These are phyloP conservation scores for Hyles euphorbiae DNA, from an alignment of 1,140 invertebrate genomes.

Conservation along the genomic window DNA sequence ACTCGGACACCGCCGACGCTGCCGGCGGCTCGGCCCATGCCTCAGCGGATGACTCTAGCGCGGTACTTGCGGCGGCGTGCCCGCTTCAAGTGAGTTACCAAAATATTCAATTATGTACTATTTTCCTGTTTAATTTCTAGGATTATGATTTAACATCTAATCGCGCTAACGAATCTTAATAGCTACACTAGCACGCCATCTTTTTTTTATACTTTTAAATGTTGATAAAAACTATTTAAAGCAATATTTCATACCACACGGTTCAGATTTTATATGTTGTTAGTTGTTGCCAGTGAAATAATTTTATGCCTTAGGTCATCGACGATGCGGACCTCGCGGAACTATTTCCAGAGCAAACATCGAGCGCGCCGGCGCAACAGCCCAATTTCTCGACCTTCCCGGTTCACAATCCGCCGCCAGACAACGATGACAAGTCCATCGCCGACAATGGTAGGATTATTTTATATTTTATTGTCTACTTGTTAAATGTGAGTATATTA, in stretches of 20 bases:
- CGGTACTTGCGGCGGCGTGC: constrained; percentile 65
- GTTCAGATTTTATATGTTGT: too few species aligned
- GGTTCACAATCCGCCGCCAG: constrained; percentile 46
- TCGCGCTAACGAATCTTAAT: too few species aligned
- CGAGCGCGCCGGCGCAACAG: constrained; percentile 66
- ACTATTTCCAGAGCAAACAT: constrained; percentile 71
- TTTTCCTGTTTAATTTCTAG: too few species aligned
- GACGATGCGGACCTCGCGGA: constrained; percentile 72
- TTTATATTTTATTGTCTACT: neutral
- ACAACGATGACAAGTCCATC: constrained; percentile 64
- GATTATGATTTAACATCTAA: too few species aligned
- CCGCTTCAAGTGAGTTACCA: constrained; percentile 50
- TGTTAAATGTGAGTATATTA: neutral
- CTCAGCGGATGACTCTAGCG: constrained; percentile 63
- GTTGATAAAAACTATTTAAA: too few species aligned
- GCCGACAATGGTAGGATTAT: constrained; percentile 58
- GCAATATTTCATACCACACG: too few species aligned
- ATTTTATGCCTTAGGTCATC: constrained; percentile 49
- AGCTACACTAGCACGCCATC: too few species aligned
- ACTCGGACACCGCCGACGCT: constrained; percentile 66
- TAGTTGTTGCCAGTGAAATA: too few species aligned
- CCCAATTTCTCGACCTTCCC: constrained; percentile 59
- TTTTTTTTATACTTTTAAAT: too few species aligned
- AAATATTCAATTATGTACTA: too few species aligned
- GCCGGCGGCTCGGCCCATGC: constrained; percentile 54